A percentile compares a stretch with the other conserved stretches of the same genome.
phyloP scores from a whole-genome alignment of 2,113 vertebrate species.

The Gopherus evgoodei region DNA sequence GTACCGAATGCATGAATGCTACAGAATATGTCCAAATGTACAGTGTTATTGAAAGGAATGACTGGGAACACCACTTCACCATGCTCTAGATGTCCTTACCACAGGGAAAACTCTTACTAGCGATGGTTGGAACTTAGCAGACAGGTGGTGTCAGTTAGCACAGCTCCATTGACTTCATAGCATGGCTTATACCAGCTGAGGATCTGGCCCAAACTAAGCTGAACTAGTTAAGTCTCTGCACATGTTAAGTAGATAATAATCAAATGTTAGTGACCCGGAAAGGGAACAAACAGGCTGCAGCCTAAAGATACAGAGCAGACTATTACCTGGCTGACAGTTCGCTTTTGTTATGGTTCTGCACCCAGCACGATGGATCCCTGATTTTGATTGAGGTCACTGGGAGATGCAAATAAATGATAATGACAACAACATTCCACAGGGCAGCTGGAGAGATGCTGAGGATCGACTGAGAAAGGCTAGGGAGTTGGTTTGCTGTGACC shows the following conservation, averaged over 20 bases:
- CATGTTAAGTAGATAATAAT: not conserved
- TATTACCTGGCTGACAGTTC: not conserved
- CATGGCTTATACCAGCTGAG: not conserved
- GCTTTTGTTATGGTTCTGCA: not conserved
- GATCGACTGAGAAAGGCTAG: not conserved
- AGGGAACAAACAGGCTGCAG: not conserved
- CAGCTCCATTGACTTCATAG: not conserved
- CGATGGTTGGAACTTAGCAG: not conserved
- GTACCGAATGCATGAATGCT: not conserved
- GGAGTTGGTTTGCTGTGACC: not conserved
- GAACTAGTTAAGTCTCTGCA: not conserved
- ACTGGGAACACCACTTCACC: not conserved
- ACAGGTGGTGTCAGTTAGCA: not conserved
- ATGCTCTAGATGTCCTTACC: not conserved
- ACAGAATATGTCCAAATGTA: not conserved
- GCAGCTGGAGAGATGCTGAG: not conserved
- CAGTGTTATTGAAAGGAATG: not conserved
- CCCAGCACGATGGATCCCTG: not conserved
- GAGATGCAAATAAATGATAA: too few species aligned
- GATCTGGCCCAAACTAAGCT: not conserved
- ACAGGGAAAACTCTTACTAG: not conserved
- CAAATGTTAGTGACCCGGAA: not conserved
- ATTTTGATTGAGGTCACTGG: not conserved
- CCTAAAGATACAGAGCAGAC: not conserved
- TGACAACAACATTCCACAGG: fast-evolving